phyloP scores from a whole-genome alignment of 2,888 invertebrate species.

The Tanytarsus gracilentus region DNA sequence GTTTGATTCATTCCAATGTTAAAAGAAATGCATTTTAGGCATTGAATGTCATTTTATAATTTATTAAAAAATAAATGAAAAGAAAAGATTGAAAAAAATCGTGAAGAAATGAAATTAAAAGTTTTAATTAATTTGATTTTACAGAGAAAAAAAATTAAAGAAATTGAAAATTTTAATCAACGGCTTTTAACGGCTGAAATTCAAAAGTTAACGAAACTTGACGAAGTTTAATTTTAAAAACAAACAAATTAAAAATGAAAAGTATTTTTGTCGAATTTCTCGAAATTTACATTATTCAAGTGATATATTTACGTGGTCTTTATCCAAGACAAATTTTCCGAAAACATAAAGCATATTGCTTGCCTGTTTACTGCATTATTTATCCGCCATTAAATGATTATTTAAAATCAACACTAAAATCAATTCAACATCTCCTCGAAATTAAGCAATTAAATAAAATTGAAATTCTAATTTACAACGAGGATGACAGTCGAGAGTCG shows the following conservation, averaged over 20 bases:
- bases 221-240: too few species aligned
- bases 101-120: too few species aligned
- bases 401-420: neutral
- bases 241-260: neutral
- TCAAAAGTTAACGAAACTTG: too few species aligned
- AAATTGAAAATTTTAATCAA: too few species aligned
- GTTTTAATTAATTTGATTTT: too few species aligned
- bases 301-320: neutral
- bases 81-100: too few species aligned
- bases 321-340: slow-evolving; percentile 20
- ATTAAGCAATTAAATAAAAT: neutral
- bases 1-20: too few species aligned
- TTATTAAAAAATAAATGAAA: too few species aligned
- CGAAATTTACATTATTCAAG: slow-evolving; percentile 20
- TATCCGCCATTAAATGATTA: slow-evolving; percentile 23
- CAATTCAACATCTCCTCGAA: neutral
- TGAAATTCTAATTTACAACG: neutral
- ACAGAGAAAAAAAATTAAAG: too few species aligned
- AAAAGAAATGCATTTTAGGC: too few species aligned
- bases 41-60: too few species aligned
- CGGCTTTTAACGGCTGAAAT: too few species aligned
- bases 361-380: slow-evolving; percentile 7
- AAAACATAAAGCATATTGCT: neutral
- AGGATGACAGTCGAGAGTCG: neutral
- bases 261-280: neutral